Evolutionary conservation across 2,888 invertebrate species (phyloP), one percentile per base, ranked within the genome.

Genomic region (Lissocephala sabroskyi): DNA sequence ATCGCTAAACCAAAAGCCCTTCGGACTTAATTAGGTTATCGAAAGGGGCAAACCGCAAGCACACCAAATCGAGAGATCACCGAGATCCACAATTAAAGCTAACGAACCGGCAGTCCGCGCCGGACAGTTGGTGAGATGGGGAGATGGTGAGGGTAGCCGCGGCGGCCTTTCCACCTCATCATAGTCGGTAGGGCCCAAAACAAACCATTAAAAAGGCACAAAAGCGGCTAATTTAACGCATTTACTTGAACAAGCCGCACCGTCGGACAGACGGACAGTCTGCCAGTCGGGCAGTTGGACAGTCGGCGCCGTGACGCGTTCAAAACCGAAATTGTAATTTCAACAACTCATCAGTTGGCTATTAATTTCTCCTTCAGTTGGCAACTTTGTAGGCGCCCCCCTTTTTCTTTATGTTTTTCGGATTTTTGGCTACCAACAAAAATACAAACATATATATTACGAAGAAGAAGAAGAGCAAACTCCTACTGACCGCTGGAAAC

Each of bases 141-240:
- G n/a, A n/a, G n/a, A n/a, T n/a, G n/a, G n/a, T n/a, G n/a, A n/a
- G n/a, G n/a, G n/a, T n/a, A n/a, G n/a, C n/a, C n/a, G n/a, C n/a
- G n/a, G n/a, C n/a, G n/a, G n/a, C n/a, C n/a, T n/a, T n/a, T n/a
- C n/a, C n/a, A n/a, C n/a, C n/a, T n/a, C n/a, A n/a, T n/a, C n/a
- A n/a, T n/a, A n/a, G n/a, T n/a, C n/a, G n/a, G n/a, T n/a, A 9
- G 14, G 10, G 45, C 36, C 41, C 18, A 42, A 59, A 59, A 56
- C 56, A 56, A 52, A 55, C 41, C 53, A 46, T 59, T 56, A 53
- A 51, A 56, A 37, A 51, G 49, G 53, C 61, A 70, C 74, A 76
- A 79, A 65, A 63, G 77, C 65, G 65, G 66, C 61, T 73, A 65
- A 79, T 78, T 77, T 70, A 76, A 79, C 74, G 79, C 79, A 76